A percentile compares a stretch with the other conserved stretches of the same genome.
These are phyloP conservation scores for Trachythela sp. DNA, from an alignment of 64 coral and sea anemone species.

Conservation along the genomic window DNA sequence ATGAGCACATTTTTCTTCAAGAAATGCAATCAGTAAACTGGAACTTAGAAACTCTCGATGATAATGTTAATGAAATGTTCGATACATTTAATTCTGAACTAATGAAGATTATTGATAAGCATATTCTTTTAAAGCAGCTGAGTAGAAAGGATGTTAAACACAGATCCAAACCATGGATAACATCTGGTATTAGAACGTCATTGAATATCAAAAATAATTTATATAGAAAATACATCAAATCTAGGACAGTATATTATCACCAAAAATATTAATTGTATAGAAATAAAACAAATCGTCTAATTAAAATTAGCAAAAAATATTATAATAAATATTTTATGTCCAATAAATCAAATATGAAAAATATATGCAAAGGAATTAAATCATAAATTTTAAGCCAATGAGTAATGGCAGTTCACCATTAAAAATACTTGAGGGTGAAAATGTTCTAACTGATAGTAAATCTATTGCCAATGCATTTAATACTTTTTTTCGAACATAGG, in stretches of 20 bases:
- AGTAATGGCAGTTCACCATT: neutral
- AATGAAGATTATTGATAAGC: neutral
- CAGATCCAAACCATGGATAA: neutral
- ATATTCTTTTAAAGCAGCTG: neutral
- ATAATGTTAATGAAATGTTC: neutral
- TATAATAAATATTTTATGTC: slow-evolving; percentile 28
- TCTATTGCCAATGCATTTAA: slow-evolving; percentile 36
- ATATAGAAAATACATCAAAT: neutral
- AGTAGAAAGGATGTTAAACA: neutral
- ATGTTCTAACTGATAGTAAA: neutral
- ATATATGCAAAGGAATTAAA: slow-evolving; percentile 22
- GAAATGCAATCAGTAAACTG: neutral
- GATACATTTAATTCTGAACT: neutral
- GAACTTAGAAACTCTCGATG: neutral
- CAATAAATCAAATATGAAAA: neutral
- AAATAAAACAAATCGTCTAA: neutral
- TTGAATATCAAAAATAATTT: neutral
- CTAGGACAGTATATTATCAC: neutral
- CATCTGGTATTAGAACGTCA: neutral
- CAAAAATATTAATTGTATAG: neutral
- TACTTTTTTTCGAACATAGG: slow-evolving; percentile 42
- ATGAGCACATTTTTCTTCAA: neutral
- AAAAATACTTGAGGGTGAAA: neutral
- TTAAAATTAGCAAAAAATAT: slow-evolving; percentile 32
- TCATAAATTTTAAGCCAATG: neutral